Conservation (phyloP, 2,797 vertebrate species). For the Hoplostethus mediterraneus region DNA sequence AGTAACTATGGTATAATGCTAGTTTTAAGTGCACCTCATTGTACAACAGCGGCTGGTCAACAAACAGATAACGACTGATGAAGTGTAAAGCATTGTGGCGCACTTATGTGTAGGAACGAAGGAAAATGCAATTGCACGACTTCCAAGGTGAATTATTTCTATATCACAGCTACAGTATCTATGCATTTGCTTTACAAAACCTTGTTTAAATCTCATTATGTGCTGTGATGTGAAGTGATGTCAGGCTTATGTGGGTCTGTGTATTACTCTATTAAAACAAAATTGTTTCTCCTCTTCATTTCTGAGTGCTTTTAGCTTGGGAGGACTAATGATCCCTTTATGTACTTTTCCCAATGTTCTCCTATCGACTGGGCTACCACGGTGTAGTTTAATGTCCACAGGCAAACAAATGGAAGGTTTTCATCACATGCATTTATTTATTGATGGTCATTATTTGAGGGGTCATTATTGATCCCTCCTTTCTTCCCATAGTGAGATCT, state of each 20-base stretch:
- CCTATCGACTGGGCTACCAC: not conserved
- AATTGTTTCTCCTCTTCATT: not conserved
- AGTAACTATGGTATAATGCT: not conserved
- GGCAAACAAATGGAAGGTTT: not conserved
- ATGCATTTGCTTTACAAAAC: not conserved
- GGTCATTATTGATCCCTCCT: no score
- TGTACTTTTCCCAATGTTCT: conserved; percentile 1
- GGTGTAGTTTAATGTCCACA: not conserved
- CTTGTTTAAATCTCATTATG: conserved; percentile 28
- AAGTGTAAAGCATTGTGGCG: conserved; percentile 15
- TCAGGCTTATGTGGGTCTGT: not conserved
- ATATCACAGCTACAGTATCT: not conserved
- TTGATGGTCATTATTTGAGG: not conserved
- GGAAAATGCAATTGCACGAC: conserved; percentile 13
- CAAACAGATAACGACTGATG: not conserved
- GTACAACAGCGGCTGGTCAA: not conserved
- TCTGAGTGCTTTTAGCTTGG: not conserved
- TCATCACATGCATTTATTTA: not conserved
- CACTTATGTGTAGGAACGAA: conserved; percentile 3
- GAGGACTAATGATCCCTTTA: conserved; percentile 16
- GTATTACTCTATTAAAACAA: not conserved
- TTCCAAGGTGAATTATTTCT: not conserved
- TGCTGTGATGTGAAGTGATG: not conserved
- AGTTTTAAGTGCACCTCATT: not conserved
- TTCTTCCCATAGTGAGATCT: no score